Evolutionary conservation across 2,113 vertebrate genomes (phyloP), one percentile per base, ranked within the genome.

Genomic region (Hydropotes inermis): DNA sequence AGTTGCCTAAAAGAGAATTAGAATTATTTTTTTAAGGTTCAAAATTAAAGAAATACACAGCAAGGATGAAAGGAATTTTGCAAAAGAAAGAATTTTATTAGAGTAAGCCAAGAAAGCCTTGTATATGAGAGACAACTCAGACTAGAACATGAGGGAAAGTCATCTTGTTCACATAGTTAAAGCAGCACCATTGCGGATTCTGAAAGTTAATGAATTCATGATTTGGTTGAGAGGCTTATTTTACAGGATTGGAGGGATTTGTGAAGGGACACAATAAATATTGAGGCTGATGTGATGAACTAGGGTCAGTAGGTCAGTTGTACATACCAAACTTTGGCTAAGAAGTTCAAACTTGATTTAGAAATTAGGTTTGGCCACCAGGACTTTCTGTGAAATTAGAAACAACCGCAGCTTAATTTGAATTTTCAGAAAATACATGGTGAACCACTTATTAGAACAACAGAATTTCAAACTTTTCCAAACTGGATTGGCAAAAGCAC

Each of bases 391-490:
- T 52, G 17, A 92, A 21, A 27, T 17, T 97, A 5, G 19, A 67
- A 92, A 90, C 15, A 96, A 90, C 2, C 43, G 55, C 4, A 94
- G 86, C 88, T 88, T 92, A 82, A 96, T 97, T 85, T 85, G 23
- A 97, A 85, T 97, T 97, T 97, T 96, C 30, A 83, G 36, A 88
- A 97, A 79, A 94, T 96, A 95, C 45, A 27, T 67, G 45, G 17
- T 78, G 64, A 97, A 28, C 1, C 21, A 88, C 74, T 91, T 92
- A 98, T 27, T 93, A 88, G 58, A 86, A 8, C 78, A 7, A 96
- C 12, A 96, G 87, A 97, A 94, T 94, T 81, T 87, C 27, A 92
- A 97, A 88, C 52, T 87, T 93, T 74, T 15, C 70, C 87, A 87
- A 81, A 85, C 17, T 88, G 82, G 67, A 88, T 93, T 97, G 85